phyloP scores from a whole-genome alignment of 2,888 invertebrate species.

The Epistrophella euchroma region DNA sequence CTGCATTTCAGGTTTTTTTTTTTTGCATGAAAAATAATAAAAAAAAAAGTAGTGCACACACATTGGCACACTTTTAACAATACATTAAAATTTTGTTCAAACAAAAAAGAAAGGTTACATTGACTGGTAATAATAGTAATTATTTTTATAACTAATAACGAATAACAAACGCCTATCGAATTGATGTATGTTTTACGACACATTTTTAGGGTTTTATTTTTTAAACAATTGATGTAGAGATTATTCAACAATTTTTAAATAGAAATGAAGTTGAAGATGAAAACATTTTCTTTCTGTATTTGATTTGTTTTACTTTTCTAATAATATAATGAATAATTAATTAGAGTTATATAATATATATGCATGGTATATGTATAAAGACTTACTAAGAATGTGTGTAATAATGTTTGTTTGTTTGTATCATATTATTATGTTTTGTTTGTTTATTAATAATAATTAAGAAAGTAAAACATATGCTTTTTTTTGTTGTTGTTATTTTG shows the following conservation, averaged over 20 bases:
- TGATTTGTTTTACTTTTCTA: constrained; percentile 38
- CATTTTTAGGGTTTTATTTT: constrained; percentile 19
- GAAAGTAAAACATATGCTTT: constrained; percentile 59
- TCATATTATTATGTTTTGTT: neutral
- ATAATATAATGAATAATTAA: constrained; percentile 69
- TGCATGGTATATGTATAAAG: constrained; percentile 72
- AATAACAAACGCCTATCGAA: constrained; percentile 34
- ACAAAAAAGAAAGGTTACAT: constrained; percentile 17
- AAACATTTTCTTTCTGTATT: constrained; percentile 46
- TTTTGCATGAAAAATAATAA: constrained; percentile 20
- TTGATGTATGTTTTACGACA: constrained; percentile 13
- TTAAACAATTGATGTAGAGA: constrained; percentile 68
- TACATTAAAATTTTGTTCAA: constrained; percentile 36
- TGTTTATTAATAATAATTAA: constrained; percentile 54
- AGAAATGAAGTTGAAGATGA: constrained; percentile 41
- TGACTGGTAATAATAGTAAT: constrained; percentile 21
- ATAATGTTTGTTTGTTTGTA: constrained; percentile 46
- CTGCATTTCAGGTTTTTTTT: constrained; percentile 1
- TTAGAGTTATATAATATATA: constrained; percentile 67
- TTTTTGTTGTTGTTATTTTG: constrained; percentile 39
- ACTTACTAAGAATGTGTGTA: constrained; percentile 74
- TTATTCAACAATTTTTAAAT: constrained; percentile 43
- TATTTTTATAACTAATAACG: constrained; percentile 37
- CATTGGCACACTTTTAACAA: constrained; percentile 36
- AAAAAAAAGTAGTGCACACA: constrained; percentile 5